These are phyloP conservation scores for Schizothorax lantsangensis DNA, from an alignment of 2,797 vertebrate genomes.

Conservation along the genomic window DNA sequence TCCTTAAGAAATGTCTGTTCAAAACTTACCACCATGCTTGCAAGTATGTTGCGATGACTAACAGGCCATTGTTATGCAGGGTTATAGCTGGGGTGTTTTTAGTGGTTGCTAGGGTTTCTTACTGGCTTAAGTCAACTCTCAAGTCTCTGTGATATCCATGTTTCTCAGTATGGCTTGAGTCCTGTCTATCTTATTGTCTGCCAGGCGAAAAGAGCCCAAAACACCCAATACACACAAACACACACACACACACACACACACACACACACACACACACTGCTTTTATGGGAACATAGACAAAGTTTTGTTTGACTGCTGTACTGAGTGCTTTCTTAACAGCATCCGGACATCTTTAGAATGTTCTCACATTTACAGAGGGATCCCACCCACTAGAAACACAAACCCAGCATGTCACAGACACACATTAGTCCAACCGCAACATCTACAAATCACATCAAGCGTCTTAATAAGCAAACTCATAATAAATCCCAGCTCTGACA, in stretches of 20 bases:
- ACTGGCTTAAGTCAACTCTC: neutral
- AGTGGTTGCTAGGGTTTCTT: neutral
- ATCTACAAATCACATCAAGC: conserved; percentile 34
- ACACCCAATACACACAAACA: neutral
- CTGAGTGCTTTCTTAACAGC: conserved; percentile 20
- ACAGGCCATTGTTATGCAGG: neutral
- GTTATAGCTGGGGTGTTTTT: neutral
- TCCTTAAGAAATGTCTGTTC: neutral
- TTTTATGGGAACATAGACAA: conserved; percentile 24
- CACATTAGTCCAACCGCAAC: conserved; percentile 42
- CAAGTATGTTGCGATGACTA: conserved; percentile 46
- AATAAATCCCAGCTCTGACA: neutral
- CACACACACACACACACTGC: neutral
- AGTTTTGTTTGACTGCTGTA: neutral
- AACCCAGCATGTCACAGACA: conserved; percentile 30
- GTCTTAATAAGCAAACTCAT: conserved; percentile 4
- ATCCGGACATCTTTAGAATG: conserved; percentile 11
- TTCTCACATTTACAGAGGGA: conserved; percentile 9
- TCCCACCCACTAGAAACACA: conserved; percentile 29
- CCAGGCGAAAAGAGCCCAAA: neutral
- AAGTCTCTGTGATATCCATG: neutral
- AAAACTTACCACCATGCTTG: neutral
- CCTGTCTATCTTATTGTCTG: conserved; percentile 1
- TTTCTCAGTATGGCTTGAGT: neutral
- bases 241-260: neutral